Evolutionary conservation across 1,140 invertebrate genomes (phyloP), one percentile per base, ranked within the genome.

Genomic region (Laupala kohalensis): DNA sequence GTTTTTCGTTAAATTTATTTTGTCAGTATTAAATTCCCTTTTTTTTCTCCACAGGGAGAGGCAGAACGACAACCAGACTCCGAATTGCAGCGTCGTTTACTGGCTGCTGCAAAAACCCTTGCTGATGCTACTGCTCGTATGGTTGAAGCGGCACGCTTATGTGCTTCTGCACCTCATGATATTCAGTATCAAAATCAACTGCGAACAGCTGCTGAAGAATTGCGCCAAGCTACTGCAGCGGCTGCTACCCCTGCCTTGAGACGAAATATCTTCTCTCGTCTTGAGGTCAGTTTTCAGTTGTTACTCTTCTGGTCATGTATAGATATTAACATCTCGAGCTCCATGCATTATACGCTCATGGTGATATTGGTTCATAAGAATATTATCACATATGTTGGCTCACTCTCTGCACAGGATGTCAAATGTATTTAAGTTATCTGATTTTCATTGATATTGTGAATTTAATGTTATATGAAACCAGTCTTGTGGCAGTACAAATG

Each of bases 111-210:
- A 5, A 97, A 96, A 80, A 84, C 92, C 66, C 82, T 99, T 15
- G 96, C 97, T 2, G 96, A 99, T 82, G 97, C 97, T 6, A 99
- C 97, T 0, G 92, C 95, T 0, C 87, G 91, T 74, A 92, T 98
- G 89, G 95, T 98, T 3, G 96, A 99, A 80, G 96, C 97, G 2
- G 97, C 97, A 0, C 88, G 98, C 73, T 87, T 92, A 6, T 96
- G 94, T 81, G 93, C 94, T 15, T 89, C 87, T 28, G 89, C 89
- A 79, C 95, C 94, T 0, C 87, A 90, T 78, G 95, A 97, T 75
- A 86, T 89, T 0, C 84, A 86, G 64, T 90, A 91, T 76, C 96
- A 98, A 79, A 89, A 93, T 75, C 88, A 89, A 6, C 79, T 99
- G 0, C 86, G 90, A 27, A 85, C 86, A 69, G 96, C 96, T 0